Evolutionary conservation across 30 jellyfish, hydroid and myxozoan species (phyloP), one percentile per base, ranked within the genome.

Genomic region (Turritopsis rubra): DNA sequence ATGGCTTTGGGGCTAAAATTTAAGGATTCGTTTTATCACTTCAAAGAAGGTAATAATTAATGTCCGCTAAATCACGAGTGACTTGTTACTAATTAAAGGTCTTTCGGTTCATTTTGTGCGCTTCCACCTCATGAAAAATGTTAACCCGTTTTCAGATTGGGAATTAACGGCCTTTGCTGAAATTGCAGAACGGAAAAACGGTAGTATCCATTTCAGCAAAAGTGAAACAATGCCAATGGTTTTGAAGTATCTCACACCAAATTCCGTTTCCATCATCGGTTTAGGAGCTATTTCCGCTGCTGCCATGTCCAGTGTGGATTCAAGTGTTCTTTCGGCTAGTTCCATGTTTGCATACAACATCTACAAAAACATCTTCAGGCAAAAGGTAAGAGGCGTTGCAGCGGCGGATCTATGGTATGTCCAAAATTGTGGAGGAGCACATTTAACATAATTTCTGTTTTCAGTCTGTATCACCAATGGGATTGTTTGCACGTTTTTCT

Each of bases 261-360:
- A 86, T 7, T 90, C 97, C 83, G 95, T 90, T 8, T 90, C 97
- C 0, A 89, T 95, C 54, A 88, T 95, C 70, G 97, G 99, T 20
- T 96, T 95, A 20, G 99, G 99, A 1, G 97, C 99, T 0, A 97
- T 95, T 0, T 90, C 99, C 8, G 99, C 99, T 0, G 97, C 99
- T 25, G 97, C 88, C 53, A 95, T 95, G 97, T 89, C 97, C 0
- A 89, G 96, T 28, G 97, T 90, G 28, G 99, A 95, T 73, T 95
- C 99, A 23, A 89, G 97, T 29, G 97, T 95, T 17, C 85, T 95
- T 24, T 89, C 97, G 1, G 99, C 99, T 26, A 90, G 97, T 84
- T 89, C 99, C 0, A 95, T 95, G 99, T 89, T 89, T 82, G 97
- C 99, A 7, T 97, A 95, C 77, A 95, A 95, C 89, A 89, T 95